Conservation (phyloP, 2,797 vertebrate genomes). For the Chanos chanos region DNA sequence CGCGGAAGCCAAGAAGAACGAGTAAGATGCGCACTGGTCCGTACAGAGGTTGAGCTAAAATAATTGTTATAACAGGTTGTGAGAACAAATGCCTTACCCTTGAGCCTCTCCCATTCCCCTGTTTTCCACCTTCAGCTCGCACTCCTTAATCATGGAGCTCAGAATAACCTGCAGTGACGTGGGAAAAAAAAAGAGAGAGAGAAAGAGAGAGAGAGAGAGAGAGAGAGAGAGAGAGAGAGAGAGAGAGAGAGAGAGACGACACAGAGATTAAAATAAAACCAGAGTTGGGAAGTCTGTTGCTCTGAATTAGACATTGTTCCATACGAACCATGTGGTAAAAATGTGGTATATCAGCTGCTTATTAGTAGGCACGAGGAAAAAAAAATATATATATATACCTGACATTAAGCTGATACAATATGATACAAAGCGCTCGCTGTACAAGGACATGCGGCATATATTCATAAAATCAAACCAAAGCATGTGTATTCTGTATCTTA, state of each 20-base stretch:
- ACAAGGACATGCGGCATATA: no score
- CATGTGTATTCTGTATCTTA: no score
- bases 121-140: slow-evolving; percentile 98
- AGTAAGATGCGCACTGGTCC: slow-evolving; percentile 14
- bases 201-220: slow-evolving; percentile 34
- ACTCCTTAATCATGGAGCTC: slow-evolving; percentile 98
- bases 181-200: neutral
- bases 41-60: slow-evolving; percentile 1
- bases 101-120: slow-evolving; percentile 91
- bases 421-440: no score
- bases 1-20: slow-evolving; percentile 33
- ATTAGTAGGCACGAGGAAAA: slow-evolving; percentile 57
- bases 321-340: neutral
- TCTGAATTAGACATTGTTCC: slow-evolving; percentile 20
- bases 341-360: slow-evolving; percentile 54
- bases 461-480: no score
- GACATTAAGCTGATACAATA: neutral
- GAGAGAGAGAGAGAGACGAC: slow-evolving; percentile 37
- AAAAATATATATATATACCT: slow-evolving; percentile 16
- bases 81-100: slow-evolving; percentile 76
- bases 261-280: slow-evolving; percentile 40
- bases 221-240: slow-evolving; percentile 39
- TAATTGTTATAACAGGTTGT: slow-evolving; percentile 7
- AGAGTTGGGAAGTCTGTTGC: slow-evolving; percentile 27
- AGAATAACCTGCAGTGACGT: slow-evolving; percentile 89